A percentile compares a stretch with the other conserved stretches of the same genome.
Evolutionary conservation across 2,888 invertebrate species (phyloP).

Genomic region (Dilophus febrilis): DNA sequence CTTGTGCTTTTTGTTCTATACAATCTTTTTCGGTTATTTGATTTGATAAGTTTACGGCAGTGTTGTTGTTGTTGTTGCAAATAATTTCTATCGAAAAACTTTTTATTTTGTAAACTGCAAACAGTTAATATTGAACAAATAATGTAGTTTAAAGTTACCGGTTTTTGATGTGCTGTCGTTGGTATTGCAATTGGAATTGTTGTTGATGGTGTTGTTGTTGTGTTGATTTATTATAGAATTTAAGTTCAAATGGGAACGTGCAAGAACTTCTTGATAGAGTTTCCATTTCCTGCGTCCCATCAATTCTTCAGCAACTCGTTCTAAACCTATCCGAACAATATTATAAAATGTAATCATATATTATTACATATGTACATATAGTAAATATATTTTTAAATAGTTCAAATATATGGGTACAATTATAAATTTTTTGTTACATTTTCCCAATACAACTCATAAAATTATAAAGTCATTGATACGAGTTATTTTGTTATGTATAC

Average conservation of each 20-base stretch:
- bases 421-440: too few relatives aligned
- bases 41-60: background rate
- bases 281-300: slow-evolving; percentile 95
- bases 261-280: slow-evolving; percentile 69
- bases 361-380: too few relatives aligned
- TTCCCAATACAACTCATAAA: too few relatives aligned
- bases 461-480: too few relatives aligned
- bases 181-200: slow-evolving; percentile 1
- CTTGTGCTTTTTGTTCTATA: slow-evolving; percentile 6
- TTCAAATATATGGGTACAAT: too few relatives aligned
- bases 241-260: slow-evolving; percentile 32
- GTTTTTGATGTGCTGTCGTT: slow-evolving; percentile 3
- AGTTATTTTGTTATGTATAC: too few relatives aligned
- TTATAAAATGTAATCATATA: too few relatives aligned
- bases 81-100: slow-evolving; percentile 5
- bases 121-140: background rate
- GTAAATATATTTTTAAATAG: too few relatives aligned
- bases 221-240: slow-evolving; percentile 10
- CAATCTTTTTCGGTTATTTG: slow-evolving; percentile 1
- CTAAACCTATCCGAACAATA: slow-evolving; percentile 81
- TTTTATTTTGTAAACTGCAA: slow-evolving; percentile 4
- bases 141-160: slow-evolving; percentile 1
- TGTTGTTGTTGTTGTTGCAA: slow-evolving; percentile 5
- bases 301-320: slow-evolving; percentile 92
- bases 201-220: slow-evolving; percentile 1